These are phyloP conservation scores for Mythimna albipuncta DNA, from an alignment of 2,888 invertebrate genomes.

Conservation along the genomic window DNA sequence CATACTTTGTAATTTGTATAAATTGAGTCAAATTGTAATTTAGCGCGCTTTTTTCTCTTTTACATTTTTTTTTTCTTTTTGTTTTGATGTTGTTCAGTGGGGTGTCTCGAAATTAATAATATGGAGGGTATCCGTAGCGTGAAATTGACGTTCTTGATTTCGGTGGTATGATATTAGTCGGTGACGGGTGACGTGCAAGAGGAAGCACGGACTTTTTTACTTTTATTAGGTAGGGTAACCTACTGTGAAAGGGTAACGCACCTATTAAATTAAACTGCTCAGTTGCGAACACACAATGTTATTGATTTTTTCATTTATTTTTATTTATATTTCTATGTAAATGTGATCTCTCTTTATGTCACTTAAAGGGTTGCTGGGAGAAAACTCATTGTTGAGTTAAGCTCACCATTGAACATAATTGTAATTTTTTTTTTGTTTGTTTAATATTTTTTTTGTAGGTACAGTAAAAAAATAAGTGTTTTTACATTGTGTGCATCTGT, in stretches of 20 bases:
- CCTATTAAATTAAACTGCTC: too few species aligned
- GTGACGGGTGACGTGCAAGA: slow-evolving; percentile 8
- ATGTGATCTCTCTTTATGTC: too few species aligned
- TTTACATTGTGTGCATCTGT: too few species aligned
- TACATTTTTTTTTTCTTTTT: slow-evolving; percentile 29
- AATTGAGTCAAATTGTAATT: slow-evolving; percentile 77
- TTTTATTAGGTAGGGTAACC: neutral
- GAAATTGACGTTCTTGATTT: slow-evolving; percentile 51
- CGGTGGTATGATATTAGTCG: slow-evolving; percentile 35
- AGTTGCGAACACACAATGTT: too few species aligned
- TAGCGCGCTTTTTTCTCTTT: slow-evolving; percentile 60
- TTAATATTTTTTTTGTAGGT: too few species aligned
- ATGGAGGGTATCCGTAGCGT: slow-evolving; percentile 49
- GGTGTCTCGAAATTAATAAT: slow-evolving; percentile 53
- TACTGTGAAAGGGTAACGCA: neutral
- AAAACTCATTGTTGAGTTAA: too few species aligned
- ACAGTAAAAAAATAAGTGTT: too few species aligned
- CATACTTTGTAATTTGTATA: slow-evolving; percentile 72
- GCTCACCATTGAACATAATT: too few species aligned
- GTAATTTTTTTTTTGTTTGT: too few species aligned
- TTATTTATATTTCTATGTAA: too few species aligned
- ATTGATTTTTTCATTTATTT: too few species aligned
- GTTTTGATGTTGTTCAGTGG: slow-evolving; percentile 43
- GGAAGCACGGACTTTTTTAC: neutral
- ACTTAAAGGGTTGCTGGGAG: too few species aligned